Evolutionary conservation across 1,140 invertebrate species (phyloP), one percentile per base, ranked within the genome.

Genomic region (Ostrea edulis): DNA sequence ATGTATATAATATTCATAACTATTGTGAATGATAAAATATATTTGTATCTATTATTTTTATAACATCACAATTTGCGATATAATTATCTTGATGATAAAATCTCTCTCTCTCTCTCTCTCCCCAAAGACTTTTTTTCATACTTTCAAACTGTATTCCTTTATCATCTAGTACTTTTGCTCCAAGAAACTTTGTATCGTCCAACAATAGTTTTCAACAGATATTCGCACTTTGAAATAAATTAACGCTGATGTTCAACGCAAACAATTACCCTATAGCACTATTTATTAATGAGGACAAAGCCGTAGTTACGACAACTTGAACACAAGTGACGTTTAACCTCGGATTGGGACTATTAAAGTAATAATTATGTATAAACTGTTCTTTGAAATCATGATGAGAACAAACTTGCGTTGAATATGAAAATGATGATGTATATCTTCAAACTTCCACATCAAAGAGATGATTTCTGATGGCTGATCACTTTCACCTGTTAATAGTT

Each of bases 351-450:
- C 35, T 1, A 77, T 2, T 11, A 35, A 77, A 12, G 22, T 35
- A 17, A 77, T 77, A 25, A 77, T 4, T 7, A 14, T 77, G 11
- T 35, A 35, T 35, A 35, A 77, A 77, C 25, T 77, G 68, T 25
- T 71, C 22, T 20, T 20, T n/a, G 14, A 62, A 62, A 20, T 7
- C 14, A 62, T 20, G 29, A 77, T 77, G 68, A 29, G 68, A 35
- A 35, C 25, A 77, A 20, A 5, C 25, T 29, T 35, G 68, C 8
- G 8, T 77, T 25, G 25, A 5, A 25, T 25, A 17, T 77, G 68
- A 62, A 62, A 62, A 62, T 62, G 14, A 3, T 77, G 68, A 77
- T 77, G 11, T 29, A 77, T 77, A 20, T 77, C 68, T 77, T 77
- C 14, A 35, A 77, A 77, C 68, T 77, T 68, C 29, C 14, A 29